phyloP scores from a whole-genome alignment of 2,113 vertebrate genomes.

The Laticauda colubrina region DNA sequence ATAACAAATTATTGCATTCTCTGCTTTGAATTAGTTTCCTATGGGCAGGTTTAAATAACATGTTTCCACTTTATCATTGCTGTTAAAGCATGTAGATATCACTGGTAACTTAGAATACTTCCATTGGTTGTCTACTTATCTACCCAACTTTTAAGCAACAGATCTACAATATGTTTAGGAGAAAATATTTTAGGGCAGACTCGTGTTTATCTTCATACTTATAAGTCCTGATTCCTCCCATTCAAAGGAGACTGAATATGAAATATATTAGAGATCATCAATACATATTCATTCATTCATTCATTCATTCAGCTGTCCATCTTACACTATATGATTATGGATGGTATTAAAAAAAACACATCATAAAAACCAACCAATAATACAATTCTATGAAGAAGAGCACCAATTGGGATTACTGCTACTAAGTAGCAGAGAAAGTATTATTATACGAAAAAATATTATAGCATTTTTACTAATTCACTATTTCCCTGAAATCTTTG shows the following conservation, averaged over 20 bases:
- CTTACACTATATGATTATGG: not conserved
- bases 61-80: not conserved
- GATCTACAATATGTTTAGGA: not conserved
- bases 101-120: not conserved
- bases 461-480: not conserved
- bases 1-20: not conserved
- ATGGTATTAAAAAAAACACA: not conserved
- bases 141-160: not conserved
- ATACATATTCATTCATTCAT: not conserved
- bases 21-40: not conserved
- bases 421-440: not conserved
- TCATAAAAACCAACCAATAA: not conserved
- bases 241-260: not conserved
- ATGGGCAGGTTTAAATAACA: not conserved
- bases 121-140: not conserved
- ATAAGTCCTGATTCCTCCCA: not conserved
- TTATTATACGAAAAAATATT: not conserved
- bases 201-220: not conserved
- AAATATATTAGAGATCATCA: not conserved
- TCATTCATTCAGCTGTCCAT: not conserved
- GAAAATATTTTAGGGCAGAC: not conserved
- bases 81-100: not conserved
- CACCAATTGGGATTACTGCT: not conserved
- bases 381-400: not conserved
- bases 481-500: not conserved